Conservation (phyloP, 2,113 vertebrate genomes). For the Ptychochromis oligacanthus region DNA sequence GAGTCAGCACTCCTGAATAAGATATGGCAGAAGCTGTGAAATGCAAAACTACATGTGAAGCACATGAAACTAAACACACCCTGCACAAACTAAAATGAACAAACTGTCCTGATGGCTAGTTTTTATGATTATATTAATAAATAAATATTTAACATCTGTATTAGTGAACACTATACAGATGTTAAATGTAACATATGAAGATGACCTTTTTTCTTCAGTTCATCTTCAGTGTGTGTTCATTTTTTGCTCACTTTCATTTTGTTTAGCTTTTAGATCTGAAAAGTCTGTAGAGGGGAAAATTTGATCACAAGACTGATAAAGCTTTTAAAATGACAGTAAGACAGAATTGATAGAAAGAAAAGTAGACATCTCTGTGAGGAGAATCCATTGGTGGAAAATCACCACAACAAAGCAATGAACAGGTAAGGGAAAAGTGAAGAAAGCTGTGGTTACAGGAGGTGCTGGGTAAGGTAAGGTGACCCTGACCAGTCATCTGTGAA, state of each 20-base stretch:
- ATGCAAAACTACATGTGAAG: background rate
- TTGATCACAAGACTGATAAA: background rate
- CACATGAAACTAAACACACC: background rate
- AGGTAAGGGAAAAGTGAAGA: constrained; percentile 14
- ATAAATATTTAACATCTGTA: background rate
- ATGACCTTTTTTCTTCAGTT: background rate
- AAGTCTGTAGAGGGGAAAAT: background rate
- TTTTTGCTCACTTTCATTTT: background rate
- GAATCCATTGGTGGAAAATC: background rate
- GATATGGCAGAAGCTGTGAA: background rate
- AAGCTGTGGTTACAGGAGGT: constrained; percentile 49
- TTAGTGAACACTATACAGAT: too few species aligned
- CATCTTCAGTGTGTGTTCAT: background rate
- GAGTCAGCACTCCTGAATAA: background rate
- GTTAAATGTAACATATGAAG: background rate
- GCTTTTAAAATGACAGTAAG: background rate
- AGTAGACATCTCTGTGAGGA: background rate
- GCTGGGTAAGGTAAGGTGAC: constrained; percentile 72
- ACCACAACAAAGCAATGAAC: background rate
- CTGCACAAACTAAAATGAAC: background rate
- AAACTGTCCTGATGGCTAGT: background rate
- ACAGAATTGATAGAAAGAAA: background rate
- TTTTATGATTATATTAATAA: background rate
- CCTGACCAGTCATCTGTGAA: constrained; percentile 74
- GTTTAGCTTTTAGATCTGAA: background rate